Conservation (phyloP, 2,888 invertebrate species). For the Lithophane leautieri region DNA sequence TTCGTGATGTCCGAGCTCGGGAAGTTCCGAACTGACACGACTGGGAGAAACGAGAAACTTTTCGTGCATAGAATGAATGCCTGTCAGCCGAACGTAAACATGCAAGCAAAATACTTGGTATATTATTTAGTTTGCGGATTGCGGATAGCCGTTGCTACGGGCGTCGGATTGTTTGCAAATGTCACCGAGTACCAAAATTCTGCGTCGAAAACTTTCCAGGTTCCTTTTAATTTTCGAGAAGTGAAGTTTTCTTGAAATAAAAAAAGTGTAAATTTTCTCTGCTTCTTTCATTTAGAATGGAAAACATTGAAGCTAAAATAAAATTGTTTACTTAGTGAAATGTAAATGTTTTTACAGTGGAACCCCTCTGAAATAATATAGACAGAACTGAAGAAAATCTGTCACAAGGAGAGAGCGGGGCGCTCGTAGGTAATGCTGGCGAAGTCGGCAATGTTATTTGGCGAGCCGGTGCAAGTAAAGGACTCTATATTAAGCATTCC, state of each 20-base stretch:
- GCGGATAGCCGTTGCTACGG: conserved; percentile 63
- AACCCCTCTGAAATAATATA: conserved; percentile 64
- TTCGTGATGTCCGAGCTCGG: conserved; percentile 86
- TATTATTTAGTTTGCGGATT: conserved; percentile 80
- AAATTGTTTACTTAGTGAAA: conserved; percentile 56
- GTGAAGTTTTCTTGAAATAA: conserved; percentile 46
- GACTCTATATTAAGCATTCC: conserved; percentile 90
- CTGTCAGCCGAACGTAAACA: conserved; percentile 88
- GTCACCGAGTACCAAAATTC: conserved; percentile 53
- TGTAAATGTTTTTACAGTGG: conserved; percentile 55
- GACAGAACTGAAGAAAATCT: conserved; percentile 66
- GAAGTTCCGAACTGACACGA: conserved; percentile 87
- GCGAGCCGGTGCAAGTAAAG: conserved; percentile 87
- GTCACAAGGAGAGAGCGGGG: conserved; percentile 69
- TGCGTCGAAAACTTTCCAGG: conserved; percentile 49
- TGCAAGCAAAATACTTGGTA: conserved; percentile 83
- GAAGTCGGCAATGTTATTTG: conserved; percentile 87
- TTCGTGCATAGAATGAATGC: conserved; percentile 89
- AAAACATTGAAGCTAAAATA: conserved; percentile 49
- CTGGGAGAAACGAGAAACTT: conserved; percentile 86
- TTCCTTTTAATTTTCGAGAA: conserved; percentile 44
- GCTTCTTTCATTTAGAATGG: conserved; percentile 51
- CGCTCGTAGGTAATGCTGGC: conserved; percentile 76
- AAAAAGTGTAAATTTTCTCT: conserved; percentile 45
- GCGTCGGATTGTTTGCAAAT: conserved; percentile 63